These are phyloP conservation scores for Sorex araneus DNA, from an alignment of 2,113 vertebrate species.

Conservation along the genomic window DNA sequence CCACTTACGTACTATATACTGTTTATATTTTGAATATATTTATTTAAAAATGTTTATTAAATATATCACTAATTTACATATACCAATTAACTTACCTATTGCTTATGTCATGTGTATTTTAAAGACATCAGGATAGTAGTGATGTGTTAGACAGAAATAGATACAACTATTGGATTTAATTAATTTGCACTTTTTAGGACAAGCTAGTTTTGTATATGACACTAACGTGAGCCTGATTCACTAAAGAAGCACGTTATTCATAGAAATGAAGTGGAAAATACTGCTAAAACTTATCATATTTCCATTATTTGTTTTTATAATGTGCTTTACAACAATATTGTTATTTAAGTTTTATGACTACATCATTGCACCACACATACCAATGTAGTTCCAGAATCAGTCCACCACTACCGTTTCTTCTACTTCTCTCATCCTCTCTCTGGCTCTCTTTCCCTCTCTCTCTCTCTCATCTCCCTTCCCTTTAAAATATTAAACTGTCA, in stretches of 20 bases:
- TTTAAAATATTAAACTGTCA: neutral
- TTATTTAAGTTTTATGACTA: too few species aligned
- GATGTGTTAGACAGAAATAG: neutral
- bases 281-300: too few species aligned
- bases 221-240: neutral
- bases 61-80: neutral
- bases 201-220: neutral
- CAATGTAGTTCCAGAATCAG: too few species aligned
- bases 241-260: neutral
- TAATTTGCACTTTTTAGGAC: neutral
- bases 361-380: too few species aligned
- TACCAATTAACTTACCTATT: neutral
- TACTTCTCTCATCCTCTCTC: too few species aligned
- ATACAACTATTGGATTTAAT: neutral
- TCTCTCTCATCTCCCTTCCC: neutral
- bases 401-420: too few species aligned
- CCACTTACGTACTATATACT: neutral
- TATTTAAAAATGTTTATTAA: neutral
- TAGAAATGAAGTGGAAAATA: too few species aligned
- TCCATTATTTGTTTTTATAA: too few species aligned
- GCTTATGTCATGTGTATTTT: neutral
- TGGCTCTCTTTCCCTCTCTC: too few species aligned
- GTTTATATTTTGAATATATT: neutral
- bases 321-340: too few species aligned
- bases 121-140: neutral